phyloP scores from a whole-genome alignment of 2,888 invertebrate species.

The Imbricaverruca yamaguchii region DNA sequence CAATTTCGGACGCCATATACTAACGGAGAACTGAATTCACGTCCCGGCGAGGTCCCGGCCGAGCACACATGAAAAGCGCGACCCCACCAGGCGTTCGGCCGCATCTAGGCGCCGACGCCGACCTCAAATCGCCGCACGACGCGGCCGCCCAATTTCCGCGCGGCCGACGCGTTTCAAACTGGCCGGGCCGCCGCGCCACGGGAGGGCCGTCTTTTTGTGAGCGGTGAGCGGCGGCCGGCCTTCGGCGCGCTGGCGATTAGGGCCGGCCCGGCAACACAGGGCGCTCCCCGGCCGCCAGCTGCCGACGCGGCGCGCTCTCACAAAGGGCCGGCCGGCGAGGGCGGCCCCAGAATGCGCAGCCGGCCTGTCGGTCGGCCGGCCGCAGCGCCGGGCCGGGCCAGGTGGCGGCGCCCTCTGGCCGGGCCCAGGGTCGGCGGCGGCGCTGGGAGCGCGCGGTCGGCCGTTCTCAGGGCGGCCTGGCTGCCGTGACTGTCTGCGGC shows the following conservation, averaged over 20 bases:
- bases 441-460: not conserved
- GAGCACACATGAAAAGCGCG: no score
- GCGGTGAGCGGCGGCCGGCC: constrained; percentile 1
- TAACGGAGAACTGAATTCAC: not conserved
- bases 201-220: not conserved
- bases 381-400: not conserved
- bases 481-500: not conserved
- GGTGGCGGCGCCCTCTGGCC: not conserved
- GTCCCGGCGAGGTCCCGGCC: no score
- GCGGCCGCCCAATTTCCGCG: not conserved
- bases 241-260: not conserved
- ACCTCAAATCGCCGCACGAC: not conserved
- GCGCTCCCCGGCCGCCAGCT: not conserved
- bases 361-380: no score
- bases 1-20: not conserved
- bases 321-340: not conserved
- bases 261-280: not conserved
- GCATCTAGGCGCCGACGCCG: not conserved
- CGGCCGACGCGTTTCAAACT: not conserved
- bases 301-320: not conserved
- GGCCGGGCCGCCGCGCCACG: not conserved
- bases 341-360: not conserved
- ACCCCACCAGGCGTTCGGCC: no score
- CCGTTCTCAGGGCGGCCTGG: not conserved
- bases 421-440: not conserved